phyloP scores from a whole-genome alignment of 2,797 vertebrate species.

The Tenualosa thibaudeaui region DNA sequence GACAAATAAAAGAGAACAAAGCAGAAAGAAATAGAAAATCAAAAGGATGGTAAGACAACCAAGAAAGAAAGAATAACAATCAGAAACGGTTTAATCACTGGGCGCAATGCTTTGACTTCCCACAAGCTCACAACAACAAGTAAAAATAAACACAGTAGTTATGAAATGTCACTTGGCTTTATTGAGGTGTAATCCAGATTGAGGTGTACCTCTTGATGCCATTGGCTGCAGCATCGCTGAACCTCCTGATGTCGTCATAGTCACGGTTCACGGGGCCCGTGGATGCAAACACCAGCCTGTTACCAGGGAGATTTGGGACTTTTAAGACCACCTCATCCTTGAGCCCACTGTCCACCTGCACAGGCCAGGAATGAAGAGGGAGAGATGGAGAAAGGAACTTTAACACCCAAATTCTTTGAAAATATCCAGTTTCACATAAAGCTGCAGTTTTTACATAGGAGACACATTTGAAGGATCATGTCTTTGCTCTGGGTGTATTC shows the following conservation, averaged over 20 bases:
- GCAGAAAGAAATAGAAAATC: background rate
- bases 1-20: background rate
- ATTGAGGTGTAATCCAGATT: background rate
- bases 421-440: background rate
- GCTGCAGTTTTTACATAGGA: background rate
- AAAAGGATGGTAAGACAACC: background rate
- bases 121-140: no score
- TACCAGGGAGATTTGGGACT: slow-evolving; percentile 73
- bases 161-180: background rate
- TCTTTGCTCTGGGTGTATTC: background rate
- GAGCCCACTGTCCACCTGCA: slow-evolving; percentile 72
- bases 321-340: slow-evolving; percentile 71
- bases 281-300: slow-evolving; percentile 75
- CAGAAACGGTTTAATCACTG: no score
- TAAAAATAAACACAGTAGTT: background rate
- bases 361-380: no score
- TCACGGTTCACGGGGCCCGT: slow-evolving; percentile 80
- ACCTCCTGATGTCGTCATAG: slow-evolving; percentile 78
- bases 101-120: background rate
- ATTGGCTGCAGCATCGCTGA: slow-evolving; percentile 72
- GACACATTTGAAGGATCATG: background rate
- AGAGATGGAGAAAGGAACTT: background rate
- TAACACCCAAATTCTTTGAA: background rate
- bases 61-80: no score
- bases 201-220: slow-evolving; percentile 73